phyloP scores from a whole-genome alignment of 2,888 invertebrate species.

The Oxyteleia sp. region DNA sequence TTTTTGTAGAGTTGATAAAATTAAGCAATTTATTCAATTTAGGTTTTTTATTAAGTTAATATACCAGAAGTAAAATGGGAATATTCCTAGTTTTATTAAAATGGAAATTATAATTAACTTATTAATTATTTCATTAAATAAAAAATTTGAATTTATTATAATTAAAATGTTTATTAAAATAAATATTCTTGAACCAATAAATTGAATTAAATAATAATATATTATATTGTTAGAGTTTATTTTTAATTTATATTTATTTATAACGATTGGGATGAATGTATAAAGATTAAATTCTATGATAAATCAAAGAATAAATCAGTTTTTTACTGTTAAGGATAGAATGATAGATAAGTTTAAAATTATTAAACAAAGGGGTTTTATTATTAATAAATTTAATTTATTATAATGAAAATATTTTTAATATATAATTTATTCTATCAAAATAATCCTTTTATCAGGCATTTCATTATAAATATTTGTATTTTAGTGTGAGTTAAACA shows the following conservation, averaged over 20 bases:
- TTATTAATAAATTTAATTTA: too few relatives aligned
- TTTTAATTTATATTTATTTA: conserved; percentile 89
- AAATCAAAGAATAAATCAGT: conserved; percentile 83
- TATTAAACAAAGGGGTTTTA: too few relatives aligned
- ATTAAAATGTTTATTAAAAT: conserved; percentile 90
- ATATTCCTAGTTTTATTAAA: conserved; percentile 91
- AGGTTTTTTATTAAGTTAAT: conserved; percentile 83
- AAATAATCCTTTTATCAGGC: conserved; percentile 64
- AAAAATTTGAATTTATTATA: conserved; percentile 83
- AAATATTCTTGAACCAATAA: conserved; percentile 89
- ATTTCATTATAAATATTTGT: conserved; percentile 55
- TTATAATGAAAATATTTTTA: conserved; percentile 59
- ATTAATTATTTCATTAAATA: conserved; percentile 75
- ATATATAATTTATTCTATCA: conserved; percentile 60
- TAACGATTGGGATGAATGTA: conserved; percentile 89
- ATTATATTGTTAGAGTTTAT: conserved; percentile 77
- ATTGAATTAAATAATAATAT: conserved; percentile 89
- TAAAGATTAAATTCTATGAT: conserved; percentile 79
- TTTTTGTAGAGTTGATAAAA: conserved; percentile 82
- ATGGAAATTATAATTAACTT: conserved; percentile 85
- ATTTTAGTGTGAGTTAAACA: conserved; percentile 83
- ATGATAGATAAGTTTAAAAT: conserved; percentile 26
- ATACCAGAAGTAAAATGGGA: conserved; percentile 91
- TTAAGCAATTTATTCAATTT: conserved; percentile 51
- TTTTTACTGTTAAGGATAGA: not conserved